These are phyloP conservation scores for Lepidurus apus DNA, from an alignment of 1,140 invertebrate species.

Conservation along the genomic window DNA sequence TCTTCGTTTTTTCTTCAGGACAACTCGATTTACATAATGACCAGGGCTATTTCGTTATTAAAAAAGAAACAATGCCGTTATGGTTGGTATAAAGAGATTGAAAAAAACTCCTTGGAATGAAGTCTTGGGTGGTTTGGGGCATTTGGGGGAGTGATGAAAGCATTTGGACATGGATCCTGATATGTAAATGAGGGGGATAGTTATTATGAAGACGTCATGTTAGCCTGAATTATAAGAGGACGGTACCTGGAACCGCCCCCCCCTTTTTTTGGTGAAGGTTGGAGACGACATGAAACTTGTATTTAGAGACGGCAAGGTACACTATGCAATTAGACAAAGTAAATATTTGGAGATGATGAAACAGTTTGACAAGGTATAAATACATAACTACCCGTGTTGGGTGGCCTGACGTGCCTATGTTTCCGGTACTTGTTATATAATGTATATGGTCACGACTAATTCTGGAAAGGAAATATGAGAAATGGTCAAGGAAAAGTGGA, in stretches of 20 bases:
- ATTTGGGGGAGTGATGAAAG: background rate
- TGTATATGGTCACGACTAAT: no score
- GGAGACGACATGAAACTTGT: background rate
- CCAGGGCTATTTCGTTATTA: background rate
- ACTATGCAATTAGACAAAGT: background rate
- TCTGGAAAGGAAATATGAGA: no score
- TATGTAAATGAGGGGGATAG: background rate
- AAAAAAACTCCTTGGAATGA: background rate
- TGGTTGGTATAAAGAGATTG: background rate
- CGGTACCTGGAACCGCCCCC: background rate
- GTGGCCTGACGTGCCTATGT: background rate
- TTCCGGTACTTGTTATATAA: no score
- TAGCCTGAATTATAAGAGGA: background rate
- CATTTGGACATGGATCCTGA: conserved; percentile 9
- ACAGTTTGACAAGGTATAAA: background rate
- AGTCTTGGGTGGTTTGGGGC: background rate
- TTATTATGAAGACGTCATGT: conserved; percentile 4
- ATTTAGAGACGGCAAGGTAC: background rate
- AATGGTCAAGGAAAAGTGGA: no score
- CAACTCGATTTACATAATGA: background rate
- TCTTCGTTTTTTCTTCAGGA: background rate
- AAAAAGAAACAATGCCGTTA: background rate
- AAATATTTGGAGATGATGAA: background rate
- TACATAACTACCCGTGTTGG: background rate
- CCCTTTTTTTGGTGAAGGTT: background rate